Percentiles rank a stretch among this genome's conserved stretches.
Evolutionary conservation across 2,113 vertebrate species (phyloP).

Genomic region (Pseudorectes ferrugineus): DNA sequence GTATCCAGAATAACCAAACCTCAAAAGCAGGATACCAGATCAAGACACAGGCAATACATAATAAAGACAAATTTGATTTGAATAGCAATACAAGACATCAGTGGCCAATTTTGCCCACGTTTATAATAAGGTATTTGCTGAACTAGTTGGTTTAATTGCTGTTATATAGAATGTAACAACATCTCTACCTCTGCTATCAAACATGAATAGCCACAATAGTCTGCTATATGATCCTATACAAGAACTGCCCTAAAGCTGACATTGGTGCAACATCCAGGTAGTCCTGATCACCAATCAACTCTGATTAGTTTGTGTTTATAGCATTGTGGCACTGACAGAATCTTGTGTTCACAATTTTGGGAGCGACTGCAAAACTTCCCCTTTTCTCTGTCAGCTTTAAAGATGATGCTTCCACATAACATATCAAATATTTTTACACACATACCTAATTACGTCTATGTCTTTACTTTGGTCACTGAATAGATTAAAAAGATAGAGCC

Average conservation of each 20-base stretch:
- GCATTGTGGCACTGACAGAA: not conserved
- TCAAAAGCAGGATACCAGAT: not conserved
- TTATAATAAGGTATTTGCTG: not conserved
- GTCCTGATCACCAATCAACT: not conserved
- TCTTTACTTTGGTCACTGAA: not conserved
- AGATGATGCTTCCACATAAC: not conserved
- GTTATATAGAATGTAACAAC: not conserved
- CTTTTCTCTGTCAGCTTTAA: not conserved
- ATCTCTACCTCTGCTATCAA: not conserved
- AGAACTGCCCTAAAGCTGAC: not conserved
- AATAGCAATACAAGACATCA: not conserved
- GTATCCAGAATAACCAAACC: not conserved
- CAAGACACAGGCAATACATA: not conserved
- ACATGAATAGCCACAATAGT: not conserved
- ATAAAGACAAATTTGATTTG: not conserved
- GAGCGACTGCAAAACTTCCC: not conserved
- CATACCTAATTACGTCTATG: not conserved
- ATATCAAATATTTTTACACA: not conserved
- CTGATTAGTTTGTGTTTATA: not conserved
- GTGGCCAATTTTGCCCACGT: not conserved
- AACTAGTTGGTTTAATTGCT: not conserved
- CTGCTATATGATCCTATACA: fast-evolving
- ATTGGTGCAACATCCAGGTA: not conserved
- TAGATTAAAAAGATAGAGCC: not conserved
- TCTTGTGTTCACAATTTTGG: fast-evolving